Conservation (phyloP, 1,140 invertebrate genomes). For the Camponotus pennsylvanicus region DNA sequence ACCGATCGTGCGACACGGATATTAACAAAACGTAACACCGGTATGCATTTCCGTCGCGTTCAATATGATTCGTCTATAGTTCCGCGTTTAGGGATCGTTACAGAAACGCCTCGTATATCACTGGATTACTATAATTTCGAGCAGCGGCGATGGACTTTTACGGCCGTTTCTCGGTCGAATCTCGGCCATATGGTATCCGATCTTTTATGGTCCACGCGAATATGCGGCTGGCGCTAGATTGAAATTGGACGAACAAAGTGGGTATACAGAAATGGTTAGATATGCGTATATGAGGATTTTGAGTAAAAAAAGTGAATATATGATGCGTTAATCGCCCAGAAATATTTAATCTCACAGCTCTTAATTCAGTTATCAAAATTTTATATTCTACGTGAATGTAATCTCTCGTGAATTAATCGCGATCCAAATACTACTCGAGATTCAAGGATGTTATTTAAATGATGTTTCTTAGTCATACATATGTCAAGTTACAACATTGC, state of each 20-base stretch:
- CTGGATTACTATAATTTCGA: slow-evolving; percentile 73
- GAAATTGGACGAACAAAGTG: slow-evolving; percentile 24
- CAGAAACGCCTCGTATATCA: slow-evolving; percentile 68
- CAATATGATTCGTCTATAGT: slow-evolving; percentile 44
- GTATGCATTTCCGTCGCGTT: slow-evolving; percentile 28
- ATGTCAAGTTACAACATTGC: too few relatives aligned
- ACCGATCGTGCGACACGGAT: slow-evolving; percentile 27
- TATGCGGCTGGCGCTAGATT: slow-evolving; percentile 27
- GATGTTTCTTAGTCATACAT: too few relatives aligned
- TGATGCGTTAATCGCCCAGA: neutral
- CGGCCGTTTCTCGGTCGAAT: slow-evolving; percentile 55
- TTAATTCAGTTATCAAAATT: neutral
- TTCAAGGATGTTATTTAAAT: slow-evolving; percentile 9
- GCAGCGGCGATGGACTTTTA: slow-evolving; percentile 67
- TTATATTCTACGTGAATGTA: neutral
- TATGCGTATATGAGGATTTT: neutral
- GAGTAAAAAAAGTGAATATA: neutral
- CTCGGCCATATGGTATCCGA: slow-evolving; percentile 44
- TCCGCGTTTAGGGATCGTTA: slow-evolving; percentile 71
- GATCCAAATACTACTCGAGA: neutral
- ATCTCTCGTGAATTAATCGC: neutral
- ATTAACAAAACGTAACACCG: slow-evolving; percentile 19
- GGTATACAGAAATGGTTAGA: too few relatives aligned
- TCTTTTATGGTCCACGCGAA: slow-evolving; percentile 61
- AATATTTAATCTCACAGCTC: neutral